phyloP scores from a whole-genome alignment of 2,113 vertebrate species.

The Chamaea fasciata region DNA sequence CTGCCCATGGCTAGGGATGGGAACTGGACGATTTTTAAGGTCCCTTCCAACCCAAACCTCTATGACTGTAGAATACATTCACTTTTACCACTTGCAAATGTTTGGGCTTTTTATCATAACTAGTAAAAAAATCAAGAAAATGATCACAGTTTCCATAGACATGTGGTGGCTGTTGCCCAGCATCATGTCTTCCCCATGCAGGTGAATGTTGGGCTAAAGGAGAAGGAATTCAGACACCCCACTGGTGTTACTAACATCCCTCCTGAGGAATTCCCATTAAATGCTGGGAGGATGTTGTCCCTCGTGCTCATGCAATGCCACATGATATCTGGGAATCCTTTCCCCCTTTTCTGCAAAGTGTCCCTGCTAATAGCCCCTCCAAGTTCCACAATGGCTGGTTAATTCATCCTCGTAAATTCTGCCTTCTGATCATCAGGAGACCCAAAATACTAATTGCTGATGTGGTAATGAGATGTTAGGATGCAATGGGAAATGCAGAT shows the following conservation, averaged over 20 bases:
- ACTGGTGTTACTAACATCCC: not conserved
- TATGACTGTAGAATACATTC: not conserved
- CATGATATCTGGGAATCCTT: not conserved
- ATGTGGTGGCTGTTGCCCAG: not conserved
- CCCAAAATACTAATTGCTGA: not conserved
- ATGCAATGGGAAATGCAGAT: not conserved
- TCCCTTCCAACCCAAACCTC: not conserved
- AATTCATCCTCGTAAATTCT: not conserved
- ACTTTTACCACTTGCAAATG: not conserved
- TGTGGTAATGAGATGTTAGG: not conserved
- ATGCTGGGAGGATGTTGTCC: not conserved
- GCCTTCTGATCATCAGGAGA: not conserved
- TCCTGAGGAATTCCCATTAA: not conserved
- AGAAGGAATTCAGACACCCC: not conserved
- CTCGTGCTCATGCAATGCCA: not conserved
- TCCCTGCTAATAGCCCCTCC: not conserved
- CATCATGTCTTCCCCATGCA: not conserved
- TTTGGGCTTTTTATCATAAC: not conserved
- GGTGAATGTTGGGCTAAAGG: not conserved
- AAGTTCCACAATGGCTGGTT: not conserved
- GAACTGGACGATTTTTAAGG: not conserved
- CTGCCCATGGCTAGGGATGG: not conserved
- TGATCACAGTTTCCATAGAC: rapidly evolving
- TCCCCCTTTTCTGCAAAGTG: not conserved
- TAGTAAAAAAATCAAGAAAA: not conserved